A percentile compares a stretch with the other conserved stretches of the same genome.
Conservation (phyloP, 2,888 invertebrate genomes). For the Andricus curvator region DNA sequence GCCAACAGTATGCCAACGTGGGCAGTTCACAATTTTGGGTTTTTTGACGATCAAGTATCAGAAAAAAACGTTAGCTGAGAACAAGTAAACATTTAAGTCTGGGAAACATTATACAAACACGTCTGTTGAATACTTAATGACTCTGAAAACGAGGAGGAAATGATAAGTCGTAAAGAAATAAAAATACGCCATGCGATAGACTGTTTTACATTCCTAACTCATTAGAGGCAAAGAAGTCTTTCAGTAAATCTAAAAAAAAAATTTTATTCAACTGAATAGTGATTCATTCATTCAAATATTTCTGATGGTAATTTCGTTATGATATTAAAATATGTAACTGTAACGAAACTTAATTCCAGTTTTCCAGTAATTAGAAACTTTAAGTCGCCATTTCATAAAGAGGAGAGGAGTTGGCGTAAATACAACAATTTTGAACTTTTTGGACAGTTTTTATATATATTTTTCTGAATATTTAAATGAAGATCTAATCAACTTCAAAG, state of each 20-base stretch:
- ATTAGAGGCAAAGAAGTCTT: background rate
- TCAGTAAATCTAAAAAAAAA: background rate
- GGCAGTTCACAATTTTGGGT: background rate
- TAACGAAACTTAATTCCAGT: too few relatives aligned
- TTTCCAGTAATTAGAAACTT: too few relatives aligned
- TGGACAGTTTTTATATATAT: too few relatives aligned
- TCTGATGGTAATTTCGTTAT: too few relatives aligned
- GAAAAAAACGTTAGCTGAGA: background rate
- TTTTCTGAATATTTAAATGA: too few relatives aligned
- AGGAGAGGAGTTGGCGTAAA: too few relatives aligned
- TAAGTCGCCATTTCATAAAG: too few relatives aligned
- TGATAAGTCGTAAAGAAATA: background rate
- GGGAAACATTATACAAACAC: background rate
- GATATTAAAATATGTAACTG: too few relatives aligned
- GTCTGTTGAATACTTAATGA: conserved; percentile 9
- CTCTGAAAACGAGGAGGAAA: background rate
- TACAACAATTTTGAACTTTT: too few relatives aligned
- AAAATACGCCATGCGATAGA: background rate
- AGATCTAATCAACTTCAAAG: too few relatives aligned
- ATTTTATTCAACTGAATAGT: too few relatives aligned
- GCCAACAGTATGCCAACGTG: background rate
- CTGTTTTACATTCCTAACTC: background rate
- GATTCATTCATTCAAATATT: too few relatives aligned
- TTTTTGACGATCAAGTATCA: background rate
- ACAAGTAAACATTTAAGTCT: background rate